Conservation (phyloP, 92 coral and sea anemone genomes). For the Porites evermanni region DNA sequence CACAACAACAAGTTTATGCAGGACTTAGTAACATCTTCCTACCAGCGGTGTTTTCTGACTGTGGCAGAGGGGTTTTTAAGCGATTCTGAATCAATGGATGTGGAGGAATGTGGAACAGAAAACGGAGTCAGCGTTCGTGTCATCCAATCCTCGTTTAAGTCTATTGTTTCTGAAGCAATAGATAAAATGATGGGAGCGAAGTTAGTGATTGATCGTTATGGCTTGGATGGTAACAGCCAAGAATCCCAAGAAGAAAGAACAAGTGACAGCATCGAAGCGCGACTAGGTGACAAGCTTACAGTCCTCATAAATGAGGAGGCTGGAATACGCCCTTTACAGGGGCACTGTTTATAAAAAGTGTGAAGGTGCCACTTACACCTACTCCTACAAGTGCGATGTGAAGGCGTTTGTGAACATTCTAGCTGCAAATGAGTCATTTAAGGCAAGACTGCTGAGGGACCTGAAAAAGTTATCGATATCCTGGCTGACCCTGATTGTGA, state of each 20-base stretch:
- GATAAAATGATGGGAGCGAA: constrained; percentile 32
- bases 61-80: not conserved
- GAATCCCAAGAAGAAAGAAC: not conserved
- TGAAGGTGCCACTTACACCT: constrained; percentile 26
- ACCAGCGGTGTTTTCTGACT: not conserved
- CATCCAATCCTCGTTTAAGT: constrained; percentile 12
- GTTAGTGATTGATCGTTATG: constrained; percentile 1
- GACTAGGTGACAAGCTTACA: constrained; percentile 49
- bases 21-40: not conserved
- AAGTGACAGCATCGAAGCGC: not conserved
- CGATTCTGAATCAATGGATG: not conserved
- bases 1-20: constrained; percentile 44
- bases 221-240: not conserved
- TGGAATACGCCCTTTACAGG: constrained; percentile 31
- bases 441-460: constrained; percentile 39
- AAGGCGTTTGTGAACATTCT: constrained; percentile 33
- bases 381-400: constrained; percentile 50
- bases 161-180: constrained; percentile 15
- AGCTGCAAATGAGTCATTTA: constrained; percentile 56
- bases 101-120: constrained; percentile 21
- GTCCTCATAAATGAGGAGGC: constrained; percentile 49
- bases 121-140: constrained; percentile 6
- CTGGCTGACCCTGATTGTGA: constrained; percentile 59
- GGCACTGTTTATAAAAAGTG: constrained; percentile 47
- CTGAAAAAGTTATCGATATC: constrained; percentile 29